Evolutionary conservation across 2,113 vertebrate species (phyloP), one percentile per base, ranked within the genome.

Genomic region (Sylvilagus bachmani): DNA sequence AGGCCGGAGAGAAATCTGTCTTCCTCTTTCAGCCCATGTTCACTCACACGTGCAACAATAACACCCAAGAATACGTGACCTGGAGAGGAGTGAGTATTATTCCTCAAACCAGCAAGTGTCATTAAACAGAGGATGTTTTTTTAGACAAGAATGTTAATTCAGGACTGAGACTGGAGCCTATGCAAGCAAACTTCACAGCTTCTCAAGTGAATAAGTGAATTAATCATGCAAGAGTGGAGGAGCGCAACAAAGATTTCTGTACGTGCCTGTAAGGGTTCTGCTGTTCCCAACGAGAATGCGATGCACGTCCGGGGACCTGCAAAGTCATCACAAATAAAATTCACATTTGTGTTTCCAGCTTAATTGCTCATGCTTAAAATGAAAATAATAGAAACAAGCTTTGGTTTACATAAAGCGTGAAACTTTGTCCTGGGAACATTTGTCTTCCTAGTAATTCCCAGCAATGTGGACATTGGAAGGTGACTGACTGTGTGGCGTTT

Each of bases 381-480:
- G 88, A 90, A 97, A 96, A 97, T 95, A 96, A 97, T 95, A 96
- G 96, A 97, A 97, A 94, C 4, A 55, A 86, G 74, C 69, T 53
- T 96, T 85, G 95, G 92, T 96, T 97, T 94, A 90, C 79, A 92
- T 67, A 97, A 91, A 94, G 61, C 51, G 17, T 91, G 64, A 91
- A 94, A 97, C 86, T 93, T 95, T 91, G 96, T 95, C 95, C 97
- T 97, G 96, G 96, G 95, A 97, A 97, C 96, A 93, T 96, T 91
- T 93, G 92, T 88, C 86, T 92, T 84, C 88, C 79, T 88, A 94
- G 96, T 93, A 97, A 95, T 93, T 95, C 92, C 94, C 90, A 97
- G 96, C 90, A 93, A 84, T 92, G 90, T 95, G 89, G 89, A 86
- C 88, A 92, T 17, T 97, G 91, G 89, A 77, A 38, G n/a, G 81